Evolutionary conservation across 2,888 invertebrate species (phyloP), one percentile per base, ranked within the genome.

Genomic region (Eristalis arbustorum): DNA sequence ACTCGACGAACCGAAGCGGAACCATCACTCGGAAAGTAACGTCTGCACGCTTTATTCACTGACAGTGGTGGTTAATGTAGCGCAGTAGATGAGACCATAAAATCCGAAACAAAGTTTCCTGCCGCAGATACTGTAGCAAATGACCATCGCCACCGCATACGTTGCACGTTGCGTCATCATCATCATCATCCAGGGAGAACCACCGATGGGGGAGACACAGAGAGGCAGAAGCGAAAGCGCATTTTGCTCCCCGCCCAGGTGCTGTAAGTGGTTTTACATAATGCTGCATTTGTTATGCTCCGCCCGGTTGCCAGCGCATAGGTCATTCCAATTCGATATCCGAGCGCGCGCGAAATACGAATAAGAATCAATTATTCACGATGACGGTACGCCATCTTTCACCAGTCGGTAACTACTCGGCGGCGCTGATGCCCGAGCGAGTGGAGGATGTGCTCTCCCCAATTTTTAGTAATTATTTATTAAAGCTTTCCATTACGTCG

Each of bases 381-480:
- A 75, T 68, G 63, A 71, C 75, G 81, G 85, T 69, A 18, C 40
- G 57, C 63, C 72, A 80, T 84, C 71, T 76, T 84, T 82, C 62
- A 67, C 85, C 80, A 81, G 49, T 49, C 18, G 1, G 49, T 49
- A n/a, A 18, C 18, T 18, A 49, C n/a, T 18, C 18, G 49, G 2
- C 18, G 49, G n/a, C 18, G 2, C 2, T 49, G 49, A 5, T 18
- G 8, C 14, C 5, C 2, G n/a, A 42, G 13, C 31, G 64, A 18
- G n/a, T 11, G 22, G 3, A 10, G 73, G 64, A 73, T 73, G 66
- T 25, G 71, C 49, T 8, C 77, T 69, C 75, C 56, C 83, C 78
- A 83, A 79, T 87, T 82, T 83, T 87, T 75, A 79, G 71, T 83
- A 87, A 83, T 87, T 79, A 87, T 87, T 87, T 83, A 87, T 87